Evolutionary conservation across 2,113 vertebrate species (phyloP).

Genomic region (Rhinogobius similis): DNA sequence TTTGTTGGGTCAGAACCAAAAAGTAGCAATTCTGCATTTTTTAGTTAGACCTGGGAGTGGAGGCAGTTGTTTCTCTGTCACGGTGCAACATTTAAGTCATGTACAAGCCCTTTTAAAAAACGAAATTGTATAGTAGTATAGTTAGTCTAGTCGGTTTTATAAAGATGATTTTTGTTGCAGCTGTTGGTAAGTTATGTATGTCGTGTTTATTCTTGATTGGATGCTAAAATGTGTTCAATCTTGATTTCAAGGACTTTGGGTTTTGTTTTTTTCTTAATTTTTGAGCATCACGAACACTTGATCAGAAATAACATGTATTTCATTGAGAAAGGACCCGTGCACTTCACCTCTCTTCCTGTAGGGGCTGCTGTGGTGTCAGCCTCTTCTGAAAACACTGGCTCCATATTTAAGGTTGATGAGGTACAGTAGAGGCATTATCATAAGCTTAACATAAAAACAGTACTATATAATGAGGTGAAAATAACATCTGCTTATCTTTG

Average conservation of each 20-base stretch:
- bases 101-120: background rate
- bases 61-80: too few species aligned
- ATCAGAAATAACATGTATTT: slow-evolving; percentile 21
- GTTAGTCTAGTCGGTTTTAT: background rate
- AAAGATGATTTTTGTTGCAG: too few species aligned
- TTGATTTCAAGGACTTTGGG: background rate
- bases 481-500: slow-evolving; percentile 54
- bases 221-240: background rate
- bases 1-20: too few species aligned
- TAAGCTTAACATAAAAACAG: slow-evolving; percentile 40
- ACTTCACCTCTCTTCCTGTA: slow-evolving; percentile 30
- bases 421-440: slow-evolving; percentile 49
- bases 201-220: too few species aligned
- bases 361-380: slow-evolving; percentile 66
- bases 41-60: too few species aligned
- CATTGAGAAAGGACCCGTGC: background rate
- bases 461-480: slow-evolving; percentile 28
- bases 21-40: too few species aligned
- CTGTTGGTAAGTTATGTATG: background rate
- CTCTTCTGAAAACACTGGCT: background rate
- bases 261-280: background rate
- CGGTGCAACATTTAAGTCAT: background rate
- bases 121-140: too few species aligned
- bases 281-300: background rate
- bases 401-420: slow-evolving; percentile 18